These are phyloP conservation scores for Ophioderma brevispina DNA, from an alignment of 35 echinoderm and acorn worm species.

Conservation along the genomic window DNA sequence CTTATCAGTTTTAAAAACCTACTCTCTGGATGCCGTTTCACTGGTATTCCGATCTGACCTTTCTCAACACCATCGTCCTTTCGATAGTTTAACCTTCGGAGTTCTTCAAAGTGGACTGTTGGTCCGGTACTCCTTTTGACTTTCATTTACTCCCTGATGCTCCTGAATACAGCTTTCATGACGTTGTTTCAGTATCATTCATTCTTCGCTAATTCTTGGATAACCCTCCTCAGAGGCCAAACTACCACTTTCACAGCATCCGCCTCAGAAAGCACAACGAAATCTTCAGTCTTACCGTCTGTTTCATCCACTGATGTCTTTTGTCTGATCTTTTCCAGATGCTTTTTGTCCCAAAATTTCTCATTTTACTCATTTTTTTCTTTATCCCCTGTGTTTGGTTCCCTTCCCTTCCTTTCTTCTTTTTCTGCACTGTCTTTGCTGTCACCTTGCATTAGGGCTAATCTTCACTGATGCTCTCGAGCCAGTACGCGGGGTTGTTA, in stretches of 20 bases:
- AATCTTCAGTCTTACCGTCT: background rate
- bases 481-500: slow-evolving; percentile 8
- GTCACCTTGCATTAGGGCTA: slow-evolving; percentile 6
- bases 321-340: background rate
- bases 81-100: too few species aligned
- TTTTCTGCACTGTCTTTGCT: background rate
- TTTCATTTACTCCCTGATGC: too few species aligned
- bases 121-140: too few species aligned
- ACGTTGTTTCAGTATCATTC: background rate
- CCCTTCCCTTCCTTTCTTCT: background rate
- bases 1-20: too few species aligned
- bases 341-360: background rate
- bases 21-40: background rate
- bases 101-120: too few species aligned
- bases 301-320: background rate
- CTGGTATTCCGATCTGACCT: background rate
- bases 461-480: slow-evolving; percentile 71
- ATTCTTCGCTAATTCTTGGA: slow-evolving; percentile 6
- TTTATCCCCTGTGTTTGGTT: background rate
- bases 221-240: background rate
- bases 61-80: background rate
- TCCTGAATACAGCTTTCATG: too few species aligned
- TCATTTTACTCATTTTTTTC: background rate
- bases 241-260: background rate
- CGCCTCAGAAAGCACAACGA: background rate